Conservation (phyloP, 2,113 vertebrate genomes). For the Sander lucioperca region DNA sequence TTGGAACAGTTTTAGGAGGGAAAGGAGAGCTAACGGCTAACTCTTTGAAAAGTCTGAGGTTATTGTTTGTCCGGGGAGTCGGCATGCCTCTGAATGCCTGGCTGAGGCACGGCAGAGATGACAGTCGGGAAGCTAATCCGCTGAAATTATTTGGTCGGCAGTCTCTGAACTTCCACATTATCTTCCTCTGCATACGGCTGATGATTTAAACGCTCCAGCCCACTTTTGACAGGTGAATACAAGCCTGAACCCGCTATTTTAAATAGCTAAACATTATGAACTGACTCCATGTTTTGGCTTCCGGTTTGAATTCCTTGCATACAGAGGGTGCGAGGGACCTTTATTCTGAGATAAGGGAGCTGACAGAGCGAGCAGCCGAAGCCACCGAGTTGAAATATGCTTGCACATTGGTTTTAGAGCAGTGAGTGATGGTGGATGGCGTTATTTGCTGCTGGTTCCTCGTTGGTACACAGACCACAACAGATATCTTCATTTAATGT, state of each 20-base stretch:
- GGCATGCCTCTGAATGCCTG: slow-evolving; percentile 63
- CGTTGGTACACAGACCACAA: slow-evolving; percentile 60
- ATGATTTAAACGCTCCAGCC: slow-evolving; percentile 68
- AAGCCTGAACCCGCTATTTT: slow-evolving; percentile 46
- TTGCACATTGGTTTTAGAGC: slow-evolving; percentile 45
- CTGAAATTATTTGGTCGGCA: slow-evolving; percentile 75
- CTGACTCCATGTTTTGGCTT: slow-evolving; percentile 47
- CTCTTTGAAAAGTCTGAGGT: slow-evolving; percentile 66
- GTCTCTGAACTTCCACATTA: slow-evolving; percentile 75
- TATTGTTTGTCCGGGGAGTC: slow-evolving; percentile 66
- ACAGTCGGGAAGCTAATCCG: slow-evolving; percentile 78
- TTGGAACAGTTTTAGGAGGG: too few relatives aligned
- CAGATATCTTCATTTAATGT: slow-evolving; percentile 73
- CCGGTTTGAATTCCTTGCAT: slow-evolving; percentile 49
- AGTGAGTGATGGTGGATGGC: slow-evolving; percentile 60
- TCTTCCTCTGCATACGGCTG: slow-evolving; percentile 68
- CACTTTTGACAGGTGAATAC: slow-evolving; percentile 73
- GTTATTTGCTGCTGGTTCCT: slow-evolving; percentile 68
- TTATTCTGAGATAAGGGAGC: slow-evolving; percentile 61
- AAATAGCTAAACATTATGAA: slow-evolving; percentile 41
- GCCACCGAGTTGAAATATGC: slow-evolving; percentile 55
- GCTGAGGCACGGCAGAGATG: slow-evolving; percentile 69
- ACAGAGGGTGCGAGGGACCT: slow-evolving; percentile 32
- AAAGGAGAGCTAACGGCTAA: too few relatives aligned
- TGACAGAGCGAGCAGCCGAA: slow-evolving; percentile 16